phyloP scores from a whole-genome alignment of 2,888 invertebrate genomes.

The Megastigmus dorsalis region DNA sequence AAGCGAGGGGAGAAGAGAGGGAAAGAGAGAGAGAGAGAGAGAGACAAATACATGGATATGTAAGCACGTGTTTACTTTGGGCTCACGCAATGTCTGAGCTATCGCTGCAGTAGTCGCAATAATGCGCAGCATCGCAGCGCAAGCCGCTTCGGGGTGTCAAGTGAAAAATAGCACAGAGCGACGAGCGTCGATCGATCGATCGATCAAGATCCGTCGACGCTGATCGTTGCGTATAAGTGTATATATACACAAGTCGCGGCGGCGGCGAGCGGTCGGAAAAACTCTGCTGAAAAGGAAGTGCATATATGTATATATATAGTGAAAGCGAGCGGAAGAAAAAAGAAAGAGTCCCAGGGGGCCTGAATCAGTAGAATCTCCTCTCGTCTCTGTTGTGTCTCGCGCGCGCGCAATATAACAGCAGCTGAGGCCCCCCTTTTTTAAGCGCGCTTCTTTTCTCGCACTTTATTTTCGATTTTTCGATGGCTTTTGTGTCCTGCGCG shows the following conservation, averaged over 20 bases:
- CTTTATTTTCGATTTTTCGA: not conserved
- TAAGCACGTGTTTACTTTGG: not conserved
- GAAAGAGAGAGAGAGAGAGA: too few species aligned
- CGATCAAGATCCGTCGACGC: not conserved
- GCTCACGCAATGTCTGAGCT: too few species aligned
- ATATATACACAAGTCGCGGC: too few species aligned
- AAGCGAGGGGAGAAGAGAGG: too few species aligned
- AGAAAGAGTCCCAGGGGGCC: not conserved
- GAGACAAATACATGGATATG: not conserved
- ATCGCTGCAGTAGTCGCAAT: too few species aligned
- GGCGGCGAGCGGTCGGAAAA: not conserved
- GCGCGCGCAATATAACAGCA: not conserved
- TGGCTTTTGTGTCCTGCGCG: too few species aligned
- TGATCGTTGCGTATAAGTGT: not conserved
- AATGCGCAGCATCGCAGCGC: too few species aligned
- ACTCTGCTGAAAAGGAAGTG: too few species aligned
- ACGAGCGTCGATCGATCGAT: not conserved
- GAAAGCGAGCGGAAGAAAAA: not conserved
- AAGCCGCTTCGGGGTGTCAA: too few species aligned
- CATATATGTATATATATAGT: too few species aligned
- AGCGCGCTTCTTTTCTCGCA: not conserved
- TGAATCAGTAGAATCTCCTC: slow-evolving; percentile 20
- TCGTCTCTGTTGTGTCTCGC: too few species aligned
- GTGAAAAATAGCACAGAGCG: not conserved
- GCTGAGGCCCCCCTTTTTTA: not conserved